phyloP scores from a whole-genome alignment of 2,888 invertebrate species.

The Amphimallon solstitiale region DNA sequence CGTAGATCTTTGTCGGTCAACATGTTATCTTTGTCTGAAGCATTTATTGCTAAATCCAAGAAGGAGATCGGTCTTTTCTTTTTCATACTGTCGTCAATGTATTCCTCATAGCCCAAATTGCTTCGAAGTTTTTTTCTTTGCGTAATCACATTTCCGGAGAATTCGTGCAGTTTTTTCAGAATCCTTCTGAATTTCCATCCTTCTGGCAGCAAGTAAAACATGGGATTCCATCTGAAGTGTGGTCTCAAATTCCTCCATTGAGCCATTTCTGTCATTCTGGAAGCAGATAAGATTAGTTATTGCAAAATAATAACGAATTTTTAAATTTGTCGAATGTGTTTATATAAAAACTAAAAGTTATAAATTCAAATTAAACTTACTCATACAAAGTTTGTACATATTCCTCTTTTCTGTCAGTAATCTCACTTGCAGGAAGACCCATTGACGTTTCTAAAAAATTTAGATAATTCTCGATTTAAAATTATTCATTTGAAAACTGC shows the following conservation, averaged over 20 bases:
- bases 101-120: background rate
- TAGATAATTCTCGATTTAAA: too few species aligned
- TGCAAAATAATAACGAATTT: background rate
- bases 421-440: conserved; percentile 18
- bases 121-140: conserved; percentile 41
- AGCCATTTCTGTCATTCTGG: conserved; percentile 19
- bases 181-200: conserved; percentile 29
- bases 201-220: conserved; percentile 19
- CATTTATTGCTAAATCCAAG: conserved; percentile 19
- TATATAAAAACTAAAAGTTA: too few species aligned
- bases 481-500: too few species aligned
- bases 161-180: conserved; percentile 26
- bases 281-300: background rate
- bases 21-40: conserved; percentile 12
- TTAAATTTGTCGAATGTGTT: too few species aligned
- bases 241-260: conserved; percentile 19
- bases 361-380: too few species aligned
- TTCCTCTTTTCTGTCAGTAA: conserved; percentile 1
- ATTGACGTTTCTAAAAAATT: conserved; percentile 31
- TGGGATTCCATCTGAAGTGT: background rate
- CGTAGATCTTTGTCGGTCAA: conserved; percentile 55
- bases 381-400: conserved; percentile 25
- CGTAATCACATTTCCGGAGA: conserved; percentile 42
- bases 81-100: background rate
- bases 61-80: conserved; percentile 22